phyloP scores from a whole-genome alignment of 2,888 invertebrate species.

The Drosophila birchii region DNA sequence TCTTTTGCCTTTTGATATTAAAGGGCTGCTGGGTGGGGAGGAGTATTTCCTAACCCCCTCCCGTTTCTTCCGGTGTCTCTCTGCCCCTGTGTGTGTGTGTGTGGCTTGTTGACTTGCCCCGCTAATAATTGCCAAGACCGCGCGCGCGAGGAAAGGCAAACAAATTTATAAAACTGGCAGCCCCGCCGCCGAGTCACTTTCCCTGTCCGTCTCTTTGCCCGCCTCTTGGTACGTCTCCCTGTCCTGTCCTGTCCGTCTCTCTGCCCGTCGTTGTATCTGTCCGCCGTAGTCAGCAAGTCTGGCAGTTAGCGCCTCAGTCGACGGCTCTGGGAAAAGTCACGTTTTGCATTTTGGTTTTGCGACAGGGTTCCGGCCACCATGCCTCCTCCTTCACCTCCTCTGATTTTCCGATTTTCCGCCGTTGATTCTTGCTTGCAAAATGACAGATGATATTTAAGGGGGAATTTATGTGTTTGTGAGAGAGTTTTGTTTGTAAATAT shows the following conservation, averaged over 20 bases:
- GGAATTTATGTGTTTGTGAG: background rate
- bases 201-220: background rate
- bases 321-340: constrained; percentile 64
- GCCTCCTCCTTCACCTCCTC: background rate
- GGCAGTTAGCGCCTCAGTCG: constrained; percentile 59
- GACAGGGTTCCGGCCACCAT: constrained; percentile 1
- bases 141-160: constrained; percentile 54
- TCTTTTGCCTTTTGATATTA: constrained; percentile 39
- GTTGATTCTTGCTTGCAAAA: constrained; percentile 10
- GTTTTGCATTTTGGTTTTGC: constrained; percentile 58
- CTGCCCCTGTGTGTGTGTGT: background rate
- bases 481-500: background rate
- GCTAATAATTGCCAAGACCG: constrained; percentile 53
- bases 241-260: background rate
- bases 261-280: constrained; percentile 4
- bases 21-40: constrained; percentile 4
- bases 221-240: background rate
- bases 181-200: constrained; percentile 8
- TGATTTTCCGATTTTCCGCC: constrained; percentile 3
- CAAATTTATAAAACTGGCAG: constrained; percentile 60
- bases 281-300: constrained; percentile 30
- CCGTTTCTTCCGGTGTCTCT: constrained; percentile 2
- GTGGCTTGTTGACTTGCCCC: constrained; percentile 62
- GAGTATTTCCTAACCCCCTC: background rate
- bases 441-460: constrained; percentile 25